These are phyloP conservation scores for Nycteola revayana DNA, from an alignment of 2,888 invertebrate species.

Conservation along the genomic window DNA sequence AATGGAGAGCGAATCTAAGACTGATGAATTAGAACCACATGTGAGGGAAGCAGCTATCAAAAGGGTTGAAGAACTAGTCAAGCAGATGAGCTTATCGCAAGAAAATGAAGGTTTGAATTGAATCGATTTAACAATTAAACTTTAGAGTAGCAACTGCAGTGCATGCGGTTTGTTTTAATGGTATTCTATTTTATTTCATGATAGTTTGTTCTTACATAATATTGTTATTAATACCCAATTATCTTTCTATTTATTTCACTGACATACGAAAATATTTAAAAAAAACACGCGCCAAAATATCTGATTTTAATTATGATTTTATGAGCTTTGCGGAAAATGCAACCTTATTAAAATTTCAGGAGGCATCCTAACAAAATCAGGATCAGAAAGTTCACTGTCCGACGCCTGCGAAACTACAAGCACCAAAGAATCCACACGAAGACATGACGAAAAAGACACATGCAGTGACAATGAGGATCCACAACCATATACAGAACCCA, in stretches of 20 bases:
- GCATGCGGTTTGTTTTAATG: no score
- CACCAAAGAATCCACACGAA: conserved; percentile 86
- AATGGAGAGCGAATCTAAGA: conserved; percentile 32
- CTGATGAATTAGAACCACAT: conserved; percentile 51
- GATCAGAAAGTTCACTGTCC: conserved; percentile 94
- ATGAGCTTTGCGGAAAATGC: no score
- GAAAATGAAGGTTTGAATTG: conserved; percentile 80
- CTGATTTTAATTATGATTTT: no score
- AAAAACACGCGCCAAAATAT: no score
- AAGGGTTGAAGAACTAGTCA: conserved; percentile 85
- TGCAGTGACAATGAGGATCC: conserved; percentile 85
- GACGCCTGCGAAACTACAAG: conserved; percentile 85
- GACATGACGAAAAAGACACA: conserved; percentile 87
- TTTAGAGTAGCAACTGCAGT: no score
- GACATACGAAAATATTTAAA: no score
- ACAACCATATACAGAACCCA: conserved; percentile 32
- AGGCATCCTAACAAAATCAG: conserved; percentile 86
- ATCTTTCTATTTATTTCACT: no score
- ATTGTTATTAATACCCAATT: no score
- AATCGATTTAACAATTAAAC: no score
- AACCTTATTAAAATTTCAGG: not conserved
- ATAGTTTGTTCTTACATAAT: no score
- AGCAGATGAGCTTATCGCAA: conserved; percentile 90
- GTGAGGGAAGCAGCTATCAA: conserved; percentile 78
- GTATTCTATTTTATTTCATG: no score